Base-by-base conservation (phyloP, 2,113 vertebrate species). In the Cottus gobio region DNA sequence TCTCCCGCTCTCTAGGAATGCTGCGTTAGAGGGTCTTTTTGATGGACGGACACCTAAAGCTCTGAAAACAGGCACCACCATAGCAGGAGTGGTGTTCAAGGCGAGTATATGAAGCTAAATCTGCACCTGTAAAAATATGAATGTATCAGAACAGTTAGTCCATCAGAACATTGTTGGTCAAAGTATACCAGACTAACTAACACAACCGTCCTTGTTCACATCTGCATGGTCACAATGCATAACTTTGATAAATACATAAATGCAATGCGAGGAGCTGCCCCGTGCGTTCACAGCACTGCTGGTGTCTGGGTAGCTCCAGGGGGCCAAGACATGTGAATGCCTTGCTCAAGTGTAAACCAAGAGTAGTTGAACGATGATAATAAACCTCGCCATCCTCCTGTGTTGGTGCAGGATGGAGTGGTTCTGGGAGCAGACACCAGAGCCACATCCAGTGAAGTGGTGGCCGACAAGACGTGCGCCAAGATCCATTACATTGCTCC, bases 401-500 rank as follows among this genome's bases (percentile, higher is more conserved):
- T 84, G 54, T 65, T 80, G 31, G 4, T 85, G 1, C 63, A 95
- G 95, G 93, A 95, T 91, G 95, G 95, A 2, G 95, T 95, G 54
- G 92, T 95, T 22, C 86, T 95, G 34, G 95, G 94, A 2, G 95
- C 95, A n/a, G 95, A 95, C 65, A 95, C 95, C 3, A 90, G 95
- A 72, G 94, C 94, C 0, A 95, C 95, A 0, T 94, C 93, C 11
- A 70, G 69, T 52, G 94, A 95, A 77, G 94, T 95, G 11, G 94
- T 95, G 36, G 94, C 94, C 0, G 93, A 95, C 30, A 95, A 95
- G 34, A 92, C 87, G 91, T 95, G 94, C 0, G 83, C 89, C 0
- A 95, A 95, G 36, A 95, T 95, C 76, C 95, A 95, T 74, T 95
- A 90, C 86, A 94, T 95, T 18, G 75, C 94, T 57, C 94, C 94